Percentiles rank a stretch among this genome's conserved stretches.
Conservation (phyloP, 2,888 invertebrate genomes). For the Cotesia congregata region DNA sequence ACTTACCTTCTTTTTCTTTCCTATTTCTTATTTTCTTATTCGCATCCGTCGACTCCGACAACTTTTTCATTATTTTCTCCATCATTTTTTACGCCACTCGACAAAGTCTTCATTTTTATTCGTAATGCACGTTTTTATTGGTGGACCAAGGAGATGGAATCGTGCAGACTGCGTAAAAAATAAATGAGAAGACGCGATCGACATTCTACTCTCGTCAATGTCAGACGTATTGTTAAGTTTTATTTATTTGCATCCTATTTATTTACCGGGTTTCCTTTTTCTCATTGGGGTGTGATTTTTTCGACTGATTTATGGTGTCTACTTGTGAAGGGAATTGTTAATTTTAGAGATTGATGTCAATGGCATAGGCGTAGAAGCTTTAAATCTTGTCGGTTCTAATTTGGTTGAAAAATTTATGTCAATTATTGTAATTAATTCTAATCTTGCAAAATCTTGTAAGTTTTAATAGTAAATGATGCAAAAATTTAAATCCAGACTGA, state of each 20-base stretch:
- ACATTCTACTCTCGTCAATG: slow-evolving; percentile 22
- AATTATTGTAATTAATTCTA: too few species aligned
- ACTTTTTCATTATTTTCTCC: neutral
- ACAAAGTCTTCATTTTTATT: neutral
- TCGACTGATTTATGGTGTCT: too few species aligned
- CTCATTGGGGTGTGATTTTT: too few species aligned
- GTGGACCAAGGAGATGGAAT: slow-evolving; percentile 27
- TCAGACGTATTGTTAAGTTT: slow-evolving; percentile 14
- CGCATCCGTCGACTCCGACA: neutral
- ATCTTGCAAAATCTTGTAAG: too few species aligned
- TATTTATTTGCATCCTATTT: slow-evolving; percentile 10
- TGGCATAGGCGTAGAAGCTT: too few species aligned
- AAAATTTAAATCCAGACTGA: too few species aligned
- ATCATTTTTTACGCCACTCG: neutral
- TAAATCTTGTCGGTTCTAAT: too few species aligned
- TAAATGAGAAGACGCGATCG: slow-evolving; percentile 31
- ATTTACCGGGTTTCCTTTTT: neutral
- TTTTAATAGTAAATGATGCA: too few species aligned
- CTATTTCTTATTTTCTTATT: slow-evolving; percentile 4
- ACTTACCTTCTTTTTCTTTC: neutral
- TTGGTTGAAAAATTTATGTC: too few species aligned
- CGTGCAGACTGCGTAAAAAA: slow-evolving; percentile 37
- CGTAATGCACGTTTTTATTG: slow-evolving; percentile 9
- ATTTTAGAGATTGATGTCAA: too few species aligned
- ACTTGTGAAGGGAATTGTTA: too few species aligned